phyloP scores from a whole-genome alignment of 2,113 vertebrate species.

The Channa argus region DNA sequence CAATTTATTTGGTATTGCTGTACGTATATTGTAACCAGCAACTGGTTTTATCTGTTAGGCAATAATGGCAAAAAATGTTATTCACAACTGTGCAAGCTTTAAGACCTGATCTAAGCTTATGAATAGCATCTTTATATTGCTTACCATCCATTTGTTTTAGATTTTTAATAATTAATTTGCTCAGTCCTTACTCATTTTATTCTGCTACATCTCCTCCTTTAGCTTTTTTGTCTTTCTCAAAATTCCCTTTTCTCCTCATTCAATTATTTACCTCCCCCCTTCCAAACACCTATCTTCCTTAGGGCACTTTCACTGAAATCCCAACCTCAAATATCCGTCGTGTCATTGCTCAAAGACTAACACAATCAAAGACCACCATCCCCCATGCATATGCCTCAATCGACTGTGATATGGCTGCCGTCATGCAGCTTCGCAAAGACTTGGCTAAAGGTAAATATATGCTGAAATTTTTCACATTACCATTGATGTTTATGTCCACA shows the following conservation, averaged over 20 bases:
- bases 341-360: conserved; percentile 94
- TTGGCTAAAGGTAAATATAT: conserved; percentile 87
- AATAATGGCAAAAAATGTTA: no score
- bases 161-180: not conserved
- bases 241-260: not conserved
- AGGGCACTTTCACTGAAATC: conserved; percentile 95
- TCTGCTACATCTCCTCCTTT: no score
- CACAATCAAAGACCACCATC: conserved; percentile 93
- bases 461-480: not conserved
- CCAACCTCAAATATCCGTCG: conserved; percentile 91
- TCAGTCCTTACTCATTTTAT: not conserved
- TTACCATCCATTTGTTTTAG: no score
- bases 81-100: no score
- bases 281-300: conserved; percentile 18
- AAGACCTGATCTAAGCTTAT: no score
- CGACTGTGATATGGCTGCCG: conserved; percentile 90
- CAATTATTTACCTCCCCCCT: conserved; percentile 5
- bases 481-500: not conserved
- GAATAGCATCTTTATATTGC: no score
- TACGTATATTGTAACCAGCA: no score
- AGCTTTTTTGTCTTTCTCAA: not conserved
- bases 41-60: no score
- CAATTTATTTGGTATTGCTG: no score
- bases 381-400: conserved; percentile 93
- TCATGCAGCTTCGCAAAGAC: conserved; percentile 88